Evolutionary conservation across 2,113 vertebrate genomes (phyloP).

Genomic region (Sebastes schlegelii): DNA sequence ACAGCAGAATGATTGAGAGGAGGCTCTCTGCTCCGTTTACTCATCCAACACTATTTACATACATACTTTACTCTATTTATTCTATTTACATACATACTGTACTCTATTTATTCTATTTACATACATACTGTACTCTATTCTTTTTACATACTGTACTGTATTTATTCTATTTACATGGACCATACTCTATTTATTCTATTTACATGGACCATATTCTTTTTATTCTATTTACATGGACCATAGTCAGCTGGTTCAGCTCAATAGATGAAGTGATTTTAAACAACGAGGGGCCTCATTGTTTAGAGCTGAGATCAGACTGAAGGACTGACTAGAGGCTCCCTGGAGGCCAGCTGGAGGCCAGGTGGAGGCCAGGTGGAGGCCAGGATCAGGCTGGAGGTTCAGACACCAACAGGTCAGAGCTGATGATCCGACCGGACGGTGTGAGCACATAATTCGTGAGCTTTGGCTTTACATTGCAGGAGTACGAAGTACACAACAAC

Average conservation of each 20-base stretch:
- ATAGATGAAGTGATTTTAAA: background rate
- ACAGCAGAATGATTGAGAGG: constrained; percentile 24
- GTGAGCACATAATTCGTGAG: too few species aligned
- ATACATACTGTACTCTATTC: too few species aligned
- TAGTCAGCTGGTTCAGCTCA: background rate
- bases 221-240: background rate
- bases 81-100: background rate
- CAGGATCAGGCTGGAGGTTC: too few species aligned
- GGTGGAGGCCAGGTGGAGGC: too few species aligned
- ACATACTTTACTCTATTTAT: background rate
- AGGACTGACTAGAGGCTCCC: background rate
- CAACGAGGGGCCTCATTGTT: constrained; percentile 30
- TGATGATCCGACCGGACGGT: too few species aligned
- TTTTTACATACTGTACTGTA: too few species aligned
- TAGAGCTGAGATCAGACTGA: background rate
- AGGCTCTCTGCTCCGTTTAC: constrained; percentile 14
- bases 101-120: too few species aligned
- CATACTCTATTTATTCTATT: constrained; percentile 26
- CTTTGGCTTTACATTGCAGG: too few species aligned
- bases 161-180: constrained; percentile 30
- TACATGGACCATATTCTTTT: background rate
- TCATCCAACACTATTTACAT: constrained; percentile 33
- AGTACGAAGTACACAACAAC: too few species aligned
- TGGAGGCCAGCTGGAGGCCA: background rate
- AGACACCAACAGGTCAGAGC: too few species aligned